Conservation (phyloP, 92 coral and sea anemone species). For the Palythoa grandis region DNA sequence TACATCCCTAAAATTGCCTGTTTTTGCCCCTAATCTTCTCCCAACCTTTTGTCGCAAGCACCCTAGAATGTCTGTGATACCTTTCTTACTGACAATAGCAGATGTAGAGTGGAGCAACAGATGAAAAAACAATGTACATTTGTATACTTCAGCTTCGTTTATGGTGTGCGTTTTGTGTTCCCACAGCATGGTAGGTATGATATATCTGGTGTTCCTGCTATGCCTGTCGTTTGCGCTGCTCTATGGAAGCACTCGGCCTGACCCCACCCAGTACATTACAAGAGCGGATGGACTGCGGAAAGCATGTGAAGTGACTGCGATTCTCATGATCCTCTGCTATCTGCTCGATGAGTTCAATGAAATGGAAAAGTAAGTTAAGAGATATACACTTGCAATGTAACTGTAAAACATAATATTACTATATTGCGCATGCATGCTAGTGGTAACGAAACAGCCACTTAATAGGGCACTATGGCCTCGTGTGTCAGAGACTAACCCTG, state of each 20-base stretch:
- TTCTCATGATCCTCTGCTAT: conserved; percentile 70
- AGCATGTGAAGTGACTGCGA: conserved; percentile 59
- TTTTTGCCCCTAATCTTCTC: too few species aligned
- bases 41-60: too few species aligned
- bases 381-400: not conserved
- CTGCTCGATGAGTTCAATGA: conserved; percentile 81
- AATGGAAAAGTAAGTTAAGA: conserved; percentile 63
- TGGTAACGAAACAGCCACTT: too few species aligned
- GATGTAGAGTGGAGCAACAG: too few species aligned
- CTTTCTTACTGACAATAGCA: too few species aligned
- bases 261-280: conserved; percentile 66
- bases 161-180: not conserved
- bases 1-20: too few species aligned
- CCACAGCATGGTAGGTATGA: conserved; percentile 58
- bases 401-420: too few species aligned
- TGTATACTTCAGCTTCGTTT: not conserved
- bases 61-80: too few species aligned
- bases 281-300: conserved; percentile 60
- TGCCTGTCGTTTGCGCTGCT: conserved; percentile 69
- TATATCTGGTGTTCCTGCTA: conserved; percentile 65
- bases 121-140: too few species aligned
- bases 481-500: too few species aligned
- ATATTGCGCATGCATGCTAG: too few species aligned
- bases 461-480: too few species aligned
- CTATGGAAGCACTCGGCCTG: conserved; percentile 60